Base-by-base conservation (phyloP, 2,888 invertebrate species). In the Mongoloraphidia duomilia region DNA sequence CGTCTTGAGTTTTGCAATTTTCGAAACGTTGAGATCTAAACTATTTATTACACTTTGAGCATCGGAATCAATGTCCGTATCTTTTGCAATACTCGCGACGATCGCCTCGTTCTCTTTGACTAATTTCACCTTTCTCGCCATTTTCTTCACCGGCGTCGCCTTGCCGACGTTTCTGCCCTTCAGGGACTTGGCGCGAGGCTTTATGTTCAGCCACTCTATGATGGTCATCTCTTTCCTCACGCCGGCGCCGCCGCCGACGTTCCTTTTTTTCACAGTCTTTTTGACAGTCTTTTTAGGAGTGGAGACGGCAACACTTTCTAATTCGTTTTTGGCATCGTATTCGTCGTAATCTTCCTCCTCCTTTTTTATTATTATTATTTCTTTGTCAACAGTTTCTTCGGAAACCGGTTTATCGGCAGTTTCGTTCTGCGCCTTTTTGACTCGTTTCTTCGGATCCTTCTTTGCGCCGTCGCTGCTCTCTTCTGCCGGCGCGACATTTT, bases 41-140 rank as follows among this genome's bases (percentile, higher is more conserved):
- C 61, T 62, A 52, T 69, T 67, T 45, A 69, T 68, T 12, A 68
- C 60, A 55, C 66, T 63, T 47, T 60, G 61, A 46, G 63, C 62
- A 3, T 61, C 59, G 11, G 61, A 55, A 49, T 65, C 64, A 34
- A 66, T 52, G 11, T 48, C 47, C 9, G 51, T 53, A 26, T 51
- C 53, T 51, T 63, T 62, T 34, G 56, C 59, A 34, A 65, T 53
- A 5, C 61, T 59, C 46, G 62, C 65, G 53, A 65, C 65, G 10
- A 65, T 64, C 5, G 63, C 52, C 44, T 59, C 12, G 9, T 8
- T 59, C 49, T 62, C 62, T 46, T 61, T 61, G 13, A 60, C 34
- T 34, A 59, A 46, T 17, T 60, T 60, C 10, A 46, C 42, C 34
- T 51, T 47, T 26, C 26, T 26, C 26, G 26, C 5, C 6, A 26